phyloP scores from a whole-genome alignment of 2,888 invertebrate genomes.

The Petrolisthes cinctipes region DNA sequence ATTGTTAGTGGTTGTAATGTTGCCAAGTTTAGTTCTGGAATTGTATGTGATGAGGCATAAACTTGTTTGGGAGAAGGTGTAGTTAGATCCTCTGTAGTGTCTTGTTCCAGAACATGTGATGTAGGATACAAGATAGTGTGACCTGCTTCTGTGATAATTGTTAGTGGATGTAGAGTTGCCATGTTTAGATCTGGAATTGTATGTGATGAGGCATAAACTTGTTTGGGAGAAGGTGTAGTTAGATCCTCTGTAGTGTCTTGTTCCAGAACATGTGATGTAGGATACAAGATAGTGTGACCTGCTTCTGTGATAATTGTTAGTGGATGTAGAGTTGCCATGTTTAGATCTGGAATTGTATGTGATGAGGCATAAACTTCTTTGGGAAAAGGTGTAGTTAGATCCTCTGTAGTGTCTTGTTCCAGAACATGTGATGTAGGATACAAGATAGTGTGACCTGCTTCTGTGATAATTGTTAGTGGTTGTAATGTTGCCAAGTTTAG shows the following conservation, averaged over 20 bases:
- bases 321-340: not conserved
- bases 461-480: slow-evolving; percentile 16
- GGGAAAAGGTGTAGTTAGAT: not conserved
- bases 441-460: not conserved
- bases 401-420: slow-evolving; percentile 10
- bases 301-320: slow-evolving; percentile 13
- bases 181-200: too few species aligned
- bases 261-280: too few species aligned
- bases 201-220: too few species aligned
- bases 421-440: not conserved
- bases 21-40: not conserved
- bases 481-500: not conserved
- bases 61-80: too few species aligned
- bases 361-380: not conserved
- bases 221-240: too few species aligned
- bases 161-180: too few species aligned
- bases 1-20: not conserved
- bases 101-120: too few species aligned
- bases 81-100: too few species aligned
- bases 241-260: too few species aligned
- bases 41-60: not conserved
- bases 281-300: not conserved
- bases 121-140: not conserved
- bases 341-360: slow-evolving; percentile 12
- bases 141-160: too few species aligned